Base-by-base conservation (phyloP, 2,888 invertebrate species). In the Ptychoptera albimana region DNA sequence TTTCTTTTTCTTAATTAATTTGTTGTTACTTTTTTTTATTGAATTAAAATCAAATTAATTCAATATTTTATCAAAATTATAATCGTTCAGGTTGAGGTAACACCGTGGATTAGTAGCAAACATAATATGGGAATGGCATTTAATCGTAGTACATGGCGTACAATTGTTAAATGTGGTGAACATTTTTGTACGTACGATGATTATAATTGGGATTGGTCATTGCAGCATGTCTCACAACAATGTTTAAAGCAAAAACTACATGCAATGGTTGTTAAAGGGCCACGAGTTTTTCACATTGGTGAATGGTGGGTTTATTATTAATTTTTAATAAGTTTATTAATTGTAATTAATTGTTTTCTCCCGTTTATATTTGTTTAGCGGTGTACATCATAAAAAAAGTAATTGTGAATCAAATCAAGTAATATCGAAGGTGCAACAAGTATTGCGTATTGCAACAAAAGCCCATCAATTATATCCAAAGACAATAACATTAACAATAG, bases 51-150 rank as follows among this genome's bases (percentile, higher is more conserved):
- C n/a, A n/a, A n/a, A n/a, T n/a, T n/a, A n/a, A n/a, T n/a, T n/a
- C n/a, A n/a, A n/a, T n/a, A n/a, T n/a, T n/a, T n/a, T n/a, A n/a
- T n/a, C n/a, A n/a, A n/a, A n/a, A n/a, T n/a, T n/a, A n/a, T n/a
- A n/a, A n/a, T n/a, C n/a, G n/a, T n/a, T n/a, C 43, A 91, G 89
- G 86, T 87, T 44, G 89, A 91, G 67, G 82, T 88, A 14, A 85
- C 83, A 36, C 87, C 88, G 7, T 92, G 91, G 97, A 84, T 94
- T 54, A 92, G 93, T 46, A 92, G 91, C 58, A 91, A 92, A 65
- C 96, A 98, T 63, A 98, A 98, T 63, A 97, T 98, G 97, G 98
- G 96, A 0, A 94, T 98, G 79, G 92, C 87, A 0, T 85, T 97
- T 57, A 88, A 91, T 61, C 74, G 84, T 23, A 77, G 77, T 1